These are phyloP conservation scores for Stegodyphus dumicola DNA, from an alignment of 1,140 invertebrate species.

Conservation along the genomic window DNA sequence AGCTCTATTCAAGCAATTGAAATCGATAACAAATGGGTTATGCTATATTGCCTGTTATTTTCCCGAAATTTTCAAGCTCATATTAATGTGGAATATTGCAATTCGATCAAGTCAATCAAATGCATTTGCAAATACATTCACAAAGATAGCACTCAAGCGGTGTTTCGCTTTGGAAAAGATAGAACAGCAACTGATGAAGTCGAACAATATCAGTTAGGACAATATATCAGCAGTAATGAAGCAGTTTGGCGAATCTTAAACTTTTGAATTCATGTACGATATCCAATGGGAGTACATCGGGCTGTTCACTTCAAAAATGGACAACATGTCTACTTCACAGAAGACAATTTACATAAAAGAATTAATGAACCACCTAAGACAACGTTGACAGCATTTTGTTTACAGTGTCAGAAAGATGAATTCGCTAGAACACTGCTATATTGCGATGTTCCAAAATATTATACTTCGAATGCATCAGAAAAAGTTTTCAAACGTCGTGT, in stretches of 20 bases:
- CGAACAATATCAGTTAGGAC: slow-evolving; percentile 38
- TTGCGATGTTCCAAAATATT: slow-evolving; percentile 27
- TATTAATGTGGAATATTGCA: slow-evolving; percentile 71
- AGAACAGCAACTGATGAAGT: too few relatives aligned
- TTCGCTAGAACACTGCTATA: slow-evolving; percentile 39
- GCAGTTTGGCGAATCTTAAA: slow-evolving; percentile 62
- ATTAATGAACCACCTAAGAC: slow-evolving; percentile 18
- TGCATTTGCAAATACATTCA: slow-evolving; percentile 65
- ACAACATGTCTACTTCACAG: slow-evolving; percentile 65
- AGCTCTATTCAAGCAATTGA: background rate
- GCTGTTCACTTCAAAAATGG: slow-evolving; percentile 70
- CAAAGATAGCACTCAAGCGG: slow-evolving; percentile 64
- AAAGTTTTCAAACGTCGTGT: background rate
- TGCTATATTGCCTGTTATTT: too few relatives aligned
- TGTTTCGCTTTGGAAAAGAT: slow-evolving; percentile 27
- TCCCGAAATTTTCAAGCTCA: too few relatives aligned
- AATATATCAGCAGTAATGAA: slow-evolving; percentile 63
- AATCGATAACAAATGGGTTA: slow-evolving; percentile 34
- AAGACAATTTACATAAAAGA: background rate
- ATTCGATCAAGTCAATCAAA: slow-evolving; percentile 71
- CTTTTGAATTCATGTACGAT: slow-evolving; percentile 68
- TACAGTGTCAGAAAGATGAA: slow-evolving; percentile 53
- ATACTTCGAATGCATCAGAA: slow-evolving; percentile 23
- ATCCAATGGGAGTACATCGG: slow-evolving; percentile 68
- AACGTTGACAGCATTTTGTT: slow-evolving; percentile 60